Evolutionary conservation across 2,888 invertebrate genomes (phyloP), one percentile per base, ranked within the genome.

Genomic region (Oxytorus armatus): DNA sequence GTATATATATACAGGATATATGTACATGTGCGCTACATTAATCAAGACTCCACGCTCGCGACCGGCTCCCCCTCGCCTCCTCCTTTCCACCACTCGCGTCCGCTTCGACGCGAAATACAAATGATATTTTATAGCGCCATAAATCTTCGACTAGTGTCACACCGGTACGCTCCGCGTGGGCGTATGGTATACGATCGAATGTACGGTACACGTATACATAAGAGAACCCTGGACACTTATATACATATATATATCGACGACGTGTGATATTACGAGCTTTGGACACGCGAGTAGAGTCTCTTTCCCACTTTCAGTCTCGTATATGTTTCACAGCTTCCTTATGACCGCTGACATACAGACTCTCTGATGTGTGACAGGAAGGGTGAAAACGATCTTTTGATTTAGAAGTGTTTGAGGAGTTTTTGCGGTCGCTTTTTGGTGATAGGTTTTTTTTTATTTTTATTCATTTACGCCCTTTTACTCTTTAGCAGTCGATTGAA

Each of bases 111-210:
- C 88, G 89, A 90, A 91, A 90, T 92, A 92, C 91, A 91, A 92
- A 92, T 92, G 92, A 91, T 92, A 92, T 92, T 92, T 92, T 91
- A 91, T 91, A 90, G 90, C 88, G 85, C 86, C 88, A 91, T 92
- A 92, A 92, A 92, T 92, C 90, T 89, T 89, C 86, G 85, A 83
- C 57, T 83, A 86, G 88, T 89, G 89, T 89, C 89, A 88, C 87
- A 87, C 79, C 65, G 74, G 69, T 72, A 49, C 77, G 72, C 75
- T 75, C 77, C 57, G 69, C 80, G 81, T 80, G 82, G 74, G 82
- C 79, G 79, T 82, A 68, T 77, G 78, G 33, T 70, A 53, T 42
- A 74, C 55, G 55, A 16, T 11, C 4, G 25, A 25, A 39, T 53
- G 14, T 53, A 51, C 18, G 2, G 3, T 51, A 21, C 23, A 66